Base-by-base conservation (phyloP, 2,888 invertebrate species). In the Campopleginae sp. region DNA sequence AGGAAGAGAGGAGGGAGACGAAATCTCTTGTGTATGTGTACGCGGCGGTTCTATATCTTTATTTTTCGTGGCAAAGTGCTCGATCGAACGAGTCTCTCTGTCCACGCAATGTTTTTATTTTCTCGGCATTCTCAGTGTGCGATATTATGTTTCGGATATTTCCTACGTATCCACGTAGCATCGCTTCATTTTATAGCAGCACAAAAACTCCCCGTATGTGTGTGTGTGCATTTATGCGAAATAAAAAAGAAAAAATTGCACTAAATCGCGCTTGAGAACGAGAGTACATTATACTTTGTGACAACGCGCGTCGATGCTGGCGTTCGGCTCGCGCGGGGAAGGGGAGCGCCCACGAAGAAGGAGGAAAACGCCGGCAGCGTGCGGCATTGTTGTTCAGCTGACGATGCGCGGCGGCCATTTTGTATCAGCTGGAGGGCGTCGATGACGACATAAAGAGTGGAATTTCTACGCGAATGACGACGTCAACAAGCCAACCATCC, bases 361-460 rank as follows among this genome's bases (percentile, higher is more conserved):
- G 17, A 48, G 68, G 33, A 38, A 70, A 85, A 82, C 58, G 83
- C 85, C 85, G 82, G 82, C 54, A 80, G 42, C 19, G 78, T 65
- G 65, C 71, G 38, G 79, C 80, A 80, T 80, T 80, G 77, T 81
- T 80, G 83, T 86, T 86, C 85, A 86, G 85, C 85, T 86, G 85
- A 82, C 82, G 75, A 44, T 38, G 75, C 68, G 75, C 46, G 84
- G 84, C 86, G 76, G 85, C 86, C 86, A 86, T 87, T 81, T 87
- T 87, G 80, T 77, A 87, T 87, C 87, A 87, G 86, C 87, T 87
- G 86, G 85, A 87, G 84, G 87, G 87, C 87, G 87, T 86, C 79
- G 84, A 84, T 87, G 87, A 87, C 87, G 87, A 87, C 87, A 87
- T 84, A 65, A 61, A 75, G 66, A 86, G 85, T 80, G 82, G 85